Conservation (phyloP, 1,140 invertebrate species). For the Harpegnathos saltator region DNA sequence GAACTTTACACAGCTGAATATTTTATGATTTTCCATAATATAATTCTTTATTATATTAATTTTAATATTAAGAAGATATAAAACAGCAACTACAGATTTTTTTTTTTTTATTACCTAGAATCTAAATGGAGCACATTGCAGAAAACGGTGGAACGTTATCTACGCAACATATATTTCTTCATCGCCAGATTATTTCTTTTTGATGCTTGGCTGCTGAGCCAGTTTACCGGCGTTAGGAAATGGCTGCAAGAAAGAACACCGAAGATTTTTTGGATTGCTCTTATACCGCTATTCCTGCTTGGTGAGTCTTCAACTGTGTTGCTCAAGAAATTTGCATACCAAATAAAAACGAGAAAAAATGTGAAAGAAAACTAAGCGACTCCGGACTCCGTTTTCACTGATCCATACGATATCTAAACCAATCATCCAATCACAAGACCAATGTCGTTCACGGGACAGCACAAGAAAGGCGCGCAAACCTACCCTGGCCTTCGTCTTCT, state of each 20-base stretch:
- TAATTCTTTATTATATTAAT: constrained; percentile 4
- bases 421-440: constrained; percentile 35
- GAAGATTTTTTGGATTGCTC: constrained; percentile 78
- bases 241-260: constrained; percentile 66
- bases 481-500: constrained; percentile 80
- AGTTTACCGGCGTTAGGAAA: constrained; percentile 72
- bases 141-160: constrained; percentile 66
- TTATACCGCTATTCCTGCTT: constrained; percentile 77
- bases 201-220: constrained; percentile 82
- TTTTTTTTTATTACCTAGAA: constrained; percentile 70
- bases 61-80: constrained; percentile 19
- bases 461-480: constrained; percentile 69
- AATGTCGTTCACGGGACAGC: constrained; percentile 54
- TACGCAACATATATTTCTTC: constrained; percentile 79
- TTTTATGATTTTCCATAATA: background rate
- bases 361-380: constrained; percentile 12
- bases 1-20: no score
- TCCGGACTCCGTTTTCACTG: constrained; percentile 32
- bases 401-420: constrained; percentile 48
- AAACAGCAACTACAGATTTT: constrained; percentile 23
- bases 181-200: constrained; percentile 78
- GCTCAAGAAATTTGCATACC: no score
- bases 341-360: constrained; percentile 3
- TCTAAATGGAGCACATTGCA: constrained; percentile 75
- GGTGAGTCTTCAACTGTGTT: constrained; percentile 76